A percentile compares a stretch with the other conserved stretches of the same genome.
These are phyloP conservation scores for Aulostomus chinensis DNA, from an alignment of 2,797 vertebrate genomes.

Conservation along the genomic window DNA sequence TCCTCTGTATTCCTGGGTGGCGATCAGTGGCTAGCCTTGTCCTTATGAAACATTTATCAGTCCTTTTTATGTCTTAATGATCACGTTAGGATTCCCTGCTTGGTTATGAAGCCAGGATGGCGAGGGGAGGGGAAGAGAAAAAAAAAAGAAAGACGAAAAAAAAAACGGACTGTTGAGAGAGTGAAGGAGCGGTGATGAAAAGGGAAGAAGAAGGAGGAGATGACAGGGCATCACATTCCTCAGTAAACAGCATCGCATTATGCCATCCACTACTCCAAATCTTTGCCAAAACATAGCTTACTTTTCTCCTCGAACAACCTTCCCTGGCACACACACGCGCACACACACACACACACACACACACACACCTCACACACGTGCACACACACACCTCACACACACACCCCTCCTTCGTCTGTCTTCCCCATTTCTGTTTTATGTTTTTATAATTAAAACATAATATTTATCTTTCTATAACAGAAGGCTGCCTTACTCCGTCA, in stretches of 20 bases:
- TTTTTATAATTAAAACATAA: constrained; percentile 90
- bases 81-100: constrained; percentile 81
- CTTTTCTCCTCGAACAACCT: constrained; percentile 74
- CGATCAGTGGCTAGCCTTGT: constrained; percentile 78
- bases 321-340: constrained; percentile 20
- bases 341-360: constrained; percentile 12
- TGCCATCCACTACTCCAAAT: constrained; percentile 72
- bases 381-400: constrained; percentile 35
- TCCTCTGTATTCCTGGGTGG: constrained; percentile 78
- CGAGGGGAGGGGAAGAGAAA: constrained; percentile 8
- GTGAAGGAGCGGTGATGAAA: no score
- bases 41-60: constrained; percentile 86
- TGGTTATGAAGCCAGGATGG: constrained; percentile 73
- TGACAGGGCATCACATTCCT: constrained; percentile 73
- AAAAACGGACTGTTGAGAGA: constrained; percentile 49
- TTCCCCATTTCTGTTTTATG: constrained; percentile 82
- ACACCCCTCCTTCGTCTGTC: constrained; percentile 47
- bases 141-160: no score
- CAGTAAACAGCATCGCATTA: constrained; percentile 72
- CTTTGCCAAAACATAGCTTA: constrained; percentile 80
- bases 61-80: constrained; percentile 85
- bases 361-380: constrained; percentile 33
- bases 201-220: constrained; percentile 48
- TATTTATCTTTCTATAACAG: constrained; percentile 88
- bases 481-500: constrained; percentile 84